Percentiles rank a stretch among this genome's conserved stretches.
These are phyloP conservation scores for Caranx melampygus DNA, from an alignment of 2,113 vertebrate species.

Conservation along the genomic window DNA sequence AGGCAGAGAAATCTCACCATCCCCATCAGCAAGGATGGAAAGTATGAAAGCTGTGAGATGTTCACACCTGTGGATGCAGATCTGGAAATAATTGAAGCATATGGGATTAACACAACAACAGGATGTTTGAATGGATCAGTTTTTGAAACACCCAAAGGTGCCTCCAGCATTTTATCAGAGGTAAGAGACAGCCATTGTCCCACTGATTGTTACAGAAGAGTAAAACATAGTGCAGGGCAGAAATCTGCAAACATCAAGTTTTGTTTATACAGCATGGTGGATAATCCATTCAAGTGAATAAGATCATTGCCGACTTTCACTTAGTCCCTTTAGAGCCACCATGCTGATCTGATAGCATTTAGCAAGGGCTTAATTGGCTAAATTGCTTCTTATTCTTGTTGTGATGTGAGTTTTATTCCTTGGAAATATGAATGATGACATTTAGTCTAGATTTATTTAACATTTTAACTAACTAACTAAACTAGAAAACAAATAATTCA, in stretches of 20 bases:
- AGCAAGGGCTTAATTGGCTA: no score
- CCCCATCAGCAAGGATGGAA: slow-evolving; percentile 72
- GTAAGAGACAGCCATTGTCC: slow-evolving; percentile 55
- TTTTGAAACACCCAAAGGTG: slow-evolving; percentile 75
- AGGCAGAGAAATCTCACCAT: slow-evolving; percentile 84
- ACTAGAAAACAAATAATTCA: neutral
- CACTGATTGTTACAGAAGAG: neutral
- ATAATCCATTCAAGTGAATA: neutral
- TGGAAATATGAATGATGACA: no score
- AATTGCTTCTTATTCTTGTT: neutral
- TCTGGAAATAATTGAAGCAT: slow-evolving; percentile 80
- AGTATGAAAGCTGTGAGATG: slow-evolving; percentile 86
- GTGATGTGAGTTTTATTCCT: no score
- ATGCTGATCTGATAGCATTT: neutral
- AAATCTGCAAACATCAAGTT: neutral
- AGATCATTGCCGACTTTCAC: neutral
- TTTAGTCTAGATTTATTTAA: no score
- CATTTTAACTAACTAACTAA: neutral
- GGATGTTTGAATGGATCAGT: slow-evolving; percentile 82
- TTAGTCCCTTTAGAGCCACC: neutral
- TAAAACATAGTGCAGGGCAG: no score
- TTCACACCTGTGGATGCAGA: slow-evolving; percentile 84
- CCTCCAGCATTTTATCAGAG: slow-evolving; percentile 80
- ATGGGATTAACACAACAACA: slow-evolving; percentile 83
- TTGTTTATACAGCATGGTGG: neutral